Base-by-base conservation (phyloP, 2,888 invertebrate genomes). In the Metallyticus violacea region DNA sequence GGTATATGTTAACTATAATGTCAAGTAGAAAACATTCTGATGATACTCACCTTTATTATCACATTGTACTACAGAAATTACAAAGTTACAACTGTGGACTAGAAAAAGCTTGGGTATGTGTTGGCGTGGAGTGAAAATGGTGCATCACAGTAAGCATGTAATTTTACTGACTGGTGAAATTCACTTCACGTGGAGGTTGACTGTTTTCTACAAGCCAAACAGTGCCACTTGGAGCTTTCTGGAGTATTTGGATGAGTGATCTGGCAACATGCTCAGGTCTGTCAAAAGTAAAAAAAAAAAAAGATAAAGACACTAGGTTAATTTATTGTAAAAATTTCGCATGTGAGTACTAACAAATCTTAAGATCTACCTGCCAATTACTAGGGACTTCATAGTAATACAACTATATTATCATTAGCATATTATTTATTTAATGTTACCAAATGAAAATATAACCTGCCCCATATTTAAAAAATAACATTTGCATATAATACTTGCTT, bases 181-280 rank as follows among this genome's bases (percentile, higher is more conserved):
- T 90, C 83, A 93, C 91, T 90, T 96, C 95, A 89, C 94, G 93
- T 1, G 94, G 93, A 3, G 95, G 93, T 89, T 94, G 94, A 9
- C 94, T 94, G 89, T 95, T 95, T 90, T 95, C 95, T 30, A 95
- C 94, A 78, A 95, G 91, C 96, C 96, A 96, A 86, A 95, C 94
- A 0, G 95, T 94, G n/a, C 96, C 96, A 90, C 94, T 95, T 89
- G 94, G 93, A 9, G 94, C 95, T 89, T 94, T 95, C 87, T 93
- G 93, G 76, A 96, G 91, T 62, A 96, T 92, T 87, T 95, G 95
- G 77, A 95, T 92, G 87, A 96, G 91, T 22, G 94, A 93, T 89
- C 94, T 94, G 0, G 95, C 95, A n/a, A 96, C 94, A 90, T 95
- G 94, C 88, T 96, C 95, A 7, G 94, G 92, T 89, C 96, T 96